Evolutionary conservation across 2,797 vertebrate genomes (phyloP).

Genomic region (Spinus olivaceus): DNA sequence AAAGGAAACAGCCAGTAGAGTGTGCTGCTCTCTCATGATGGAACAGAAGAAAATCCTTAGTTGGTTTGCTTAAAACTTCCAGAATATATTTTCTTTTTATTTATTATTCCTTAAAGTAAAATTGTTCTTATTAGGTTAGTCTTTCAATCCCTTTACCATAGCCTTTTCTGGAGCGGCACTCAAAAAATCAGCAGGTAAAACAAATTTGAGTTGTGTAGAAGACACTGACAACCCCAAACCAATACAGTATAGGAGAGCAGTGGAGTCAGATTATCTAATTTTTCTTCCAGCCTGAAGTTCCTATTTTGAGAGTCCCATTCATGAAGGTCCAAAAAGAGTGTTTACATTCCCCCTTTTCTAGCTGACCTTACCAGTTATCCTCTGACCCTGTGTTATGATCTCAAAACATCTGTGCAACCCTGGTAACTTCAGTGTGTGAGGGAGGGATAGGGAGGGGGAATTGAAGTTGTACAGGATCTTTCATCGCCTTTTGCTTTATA

Average conservation of each 20-base stretch:
- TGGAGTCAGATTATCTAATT: constrained; percentile 57
- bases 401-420: constrained; percentile 64
- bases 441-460: neutral
- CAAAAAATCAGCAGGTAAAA: neutral
- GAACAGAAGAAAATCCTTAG: neutral
- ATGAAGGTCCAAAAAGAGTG: constrained; percentile 60
- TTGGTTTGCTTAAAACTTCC: neutral
- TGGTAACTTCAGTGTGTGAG: constrained; percentile 21
- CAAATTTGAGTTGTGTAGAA: neutral
- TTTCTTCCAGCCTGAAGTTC: constrained; percentile 62
- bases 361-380: constrained; percentile 70
- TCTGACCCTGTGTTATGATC: constrained; percentile 66
- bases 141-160: neutral
- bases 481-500: constrained; percentile 42
- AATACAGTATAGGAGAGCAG: neutral
- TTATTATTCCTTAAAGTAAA: neutral
- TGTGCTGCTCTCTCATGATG: constrained; percentile 66
- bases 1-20: constrained; percentile 65
- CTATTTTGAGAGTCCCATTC: constrained; percentile 71
- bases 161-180: neutral
- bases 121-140: neutral
- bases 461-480: constrained; percentile 53
- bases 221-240: neutral
- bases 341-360: constrained; percentile 71
- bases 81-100: neutral